These are phyloP conservation scores for Notolepis coatsorum DNA, from an alignment of 2,797 vertebrate genomes.

Conservation along the genomic window DNA sequence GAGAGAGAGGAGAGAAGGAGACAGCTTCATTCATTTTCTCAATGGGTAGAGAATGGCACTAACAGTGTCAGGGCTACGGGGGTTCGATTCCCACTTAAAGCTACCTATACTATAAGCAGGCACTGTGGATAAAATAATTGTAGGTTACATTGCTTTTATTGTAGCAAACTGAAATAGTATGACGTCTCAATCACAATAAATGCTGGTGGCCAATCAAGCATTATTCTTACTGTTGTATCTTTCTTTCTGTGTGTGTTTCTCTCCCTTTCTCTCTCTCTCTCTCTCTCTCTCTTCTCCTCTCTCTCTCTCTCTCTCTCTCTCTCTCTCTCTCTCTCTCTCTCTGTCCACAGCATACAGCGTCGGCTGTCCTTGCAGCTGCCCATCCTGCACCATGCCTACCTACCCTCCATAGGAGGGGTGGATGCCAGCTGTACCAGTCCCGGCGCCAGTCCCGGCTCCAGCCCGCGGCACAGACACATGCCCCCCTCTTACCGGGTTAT, in stretches of 20 bases:
- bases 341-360: slow-evolving; percentile 96
- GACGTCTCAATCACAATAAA: neutral
- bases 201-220: neutral
- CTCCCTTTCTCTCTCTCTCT: neutral
- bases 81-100: no score
- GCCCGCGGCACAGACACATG: slow-evolving; percentile 98
- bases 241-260: neutral
- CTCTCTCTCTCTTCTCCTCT: slow-evolving; percentile 12
- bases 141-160: neutral
- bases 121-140: slow-evolving; percentile 38
- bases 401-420: slow-evolving; percentile 98
- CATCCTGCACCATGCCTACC: slow-evolving; percentile 97
- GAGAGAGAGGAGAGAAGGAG: slow-evolving; percentile 21
- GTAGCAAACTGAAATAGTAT: neutral
- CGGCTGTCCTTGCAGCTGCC: slow-evolving; percentile 98
- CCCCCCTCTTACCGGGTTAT: slow-evolving; percentile 98
- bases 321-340: slow-evolving; percentile 20
- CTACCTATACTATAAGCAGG: no score
- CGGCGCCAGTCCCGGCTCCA: slow-evolving; percentile 94
- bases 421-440: slow-evolving; percentile 98
- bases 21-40: neutral
- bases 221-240: no score
- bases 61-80: no score
- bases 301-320: slow-evolving; percentile 16
- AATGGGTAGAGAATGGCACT: slow-evolving; percentile 2